Evolutionary conservation across 1,140 invertebrate species (phyloP).

Genomic region (Pseudomyrmex sp.): DNA sequence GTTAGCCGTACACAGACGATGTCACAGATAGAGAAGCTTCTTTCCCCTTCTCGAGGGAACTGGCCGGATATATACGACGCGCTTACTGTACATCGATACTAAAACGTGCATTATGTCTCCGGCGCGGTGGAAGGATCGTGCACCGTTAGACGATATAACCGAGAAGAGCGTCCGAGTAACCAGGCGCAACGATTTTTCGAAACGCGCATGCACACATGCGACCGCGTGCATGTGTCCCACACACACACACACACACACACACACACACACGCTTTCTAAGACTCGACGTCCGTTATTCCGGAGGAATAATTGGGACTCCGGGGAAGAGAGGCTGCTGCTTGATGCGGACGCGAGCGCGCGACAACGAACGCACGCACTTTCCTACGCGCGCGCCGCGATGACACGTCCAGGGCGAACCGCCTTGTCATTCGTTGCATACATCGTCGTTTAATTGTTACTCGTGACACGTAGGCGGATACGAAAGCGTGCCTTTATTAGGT

Average conservation of each 20-base stretch:
- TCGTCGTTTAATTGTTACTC: constrained; percentile 75
- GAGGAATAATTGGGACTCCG: constrained; percentile 68
- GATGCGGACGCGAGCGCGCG: constrained; percentile 50
- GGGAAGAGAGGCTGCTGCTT: background rate
- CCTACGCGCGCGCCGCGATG: constrained; percentile 47
- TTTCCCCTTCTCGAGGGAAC: too few species aligned
- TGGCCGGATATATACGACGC: background rate
- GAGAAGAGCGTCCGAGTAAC: constrained; percentile 24
- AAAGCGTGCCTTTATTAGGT: constrained; percentile 75
- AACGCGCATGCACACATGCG: background rate
- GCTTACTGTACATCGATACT: background rate
- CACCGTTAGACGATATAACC: constrained; percentile 48
- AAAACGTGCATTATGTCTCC: background rate
- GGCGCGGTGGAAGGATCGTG: constrained; percentile 4
- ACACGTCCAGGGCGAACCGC: background rate
- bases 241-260: background rate
- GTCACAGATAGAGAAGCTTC: too few species aligned
- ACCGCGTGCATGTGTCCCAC: background rate
- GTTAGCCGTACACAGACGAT: too few species aligned
- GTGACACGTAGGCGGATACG: constrained; percentile 77
- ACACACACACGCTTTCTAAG: constrained; percentile 50
- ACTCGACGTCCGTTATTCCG: constrained; percentile 65
- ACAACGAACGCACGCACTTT: constrained; percentile 50
- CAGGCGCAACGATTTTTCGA: constrained; percentile 37
- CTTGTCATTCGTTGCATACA: constrained; percentile 57